Conservation (phyloP, 30 jellyfish, hydroid and myxozoan species). For the Hydractinia symbiolongicarpus region DNA sequence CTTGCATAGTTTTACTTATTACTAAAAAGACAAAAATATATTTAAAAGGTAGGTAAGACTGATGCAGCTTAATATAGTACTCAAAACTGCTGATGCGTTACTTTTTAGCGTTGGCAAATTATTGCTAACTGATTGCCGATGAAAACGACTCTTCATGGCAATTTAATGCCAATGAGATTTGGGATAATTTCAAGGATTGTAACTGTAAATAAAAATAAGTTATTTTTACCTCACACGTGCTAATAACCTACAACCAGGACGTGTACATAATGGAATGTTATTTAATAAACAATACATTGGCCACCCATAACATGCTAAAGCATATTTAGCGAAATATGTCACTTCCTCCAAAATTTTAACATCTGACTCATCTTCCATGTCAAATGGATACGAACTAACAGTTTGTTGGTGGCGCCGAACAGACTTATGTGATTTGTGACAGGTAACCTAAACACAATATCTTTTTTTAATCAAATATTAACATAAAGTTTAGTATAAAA, state of each 20-base stretch:
- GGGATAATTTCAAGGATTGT: too few species aligned
- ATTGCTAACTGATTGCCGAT: too few species aligned
- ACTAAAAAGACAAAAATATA: too few species aligned
- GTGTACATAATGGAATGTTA: constrained; percentile 40
- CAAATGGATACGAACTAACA: constrained; percentile 43
- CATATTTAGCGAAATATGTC: constrained; percentile 60
- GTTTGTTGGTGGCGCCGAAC: constrained; percentile 79
- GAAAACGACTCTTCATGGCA: too few species aligned
- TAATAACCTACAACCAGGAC: constrained; percentile 68
- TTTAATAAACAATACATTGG: constrained; percentile 63
- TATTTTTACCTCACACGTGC: constrained; percentile 41
- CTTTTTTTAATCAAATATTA: neutral
- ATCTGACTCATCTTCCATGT: constrained; percentile 54
- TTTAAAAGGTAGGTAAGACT: too few species aligned
- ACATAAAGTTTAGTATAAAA: too few species aligned
- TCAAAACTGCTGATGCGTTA: too few species aligned
- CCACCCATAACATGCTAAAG: constrained; percentile 97
- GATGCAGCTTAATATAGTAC: too few species aligned
- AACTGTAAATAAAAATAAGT: too few species aligned
- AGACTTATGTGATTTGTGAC: constrained; percentile 20
- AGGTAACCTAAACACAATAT: constrained; percentile 19
- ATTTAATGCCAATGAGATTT: too few species aligned
- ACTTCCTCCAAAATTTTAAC: constrained; percentile 47
- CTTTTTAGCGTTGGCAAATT: too few species aligned
- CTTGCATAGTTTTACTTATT: too few species aligned